Evolutionary conservation across 2,888 invertebrate species (phyloP).

Genomic region (Stomorhina lunata): DNA sequence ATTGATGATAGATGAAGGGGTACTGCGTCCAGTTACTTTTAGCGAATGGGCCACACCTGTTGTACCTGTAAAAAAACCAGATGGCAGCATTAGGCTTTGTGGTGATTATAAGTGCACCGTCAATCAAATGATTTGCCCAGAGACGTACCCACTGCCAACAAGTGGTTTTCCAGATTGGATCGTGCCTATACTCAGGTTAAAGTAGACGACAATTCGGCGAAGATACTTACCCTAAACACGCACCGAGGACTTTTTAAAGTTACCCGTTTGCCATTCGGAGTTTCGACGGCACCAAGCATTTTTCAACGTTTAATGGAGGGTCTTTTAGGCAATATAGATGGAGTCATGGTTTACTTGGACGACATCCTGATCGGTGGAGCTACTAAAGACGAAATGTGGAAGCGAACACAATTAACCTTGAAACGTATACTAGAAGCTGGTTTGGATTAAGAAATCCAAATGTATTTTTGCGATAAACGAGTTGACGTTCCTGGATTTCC

Average conservation of each 20-base stretch:
- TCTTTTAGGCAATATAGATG: constrained; percentile 22
- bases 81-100: constrained; percentile 41
- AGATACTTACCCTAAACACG: constrained; percentile 45
- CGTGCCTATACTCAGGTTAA: constrained; percentile 37
- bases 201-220: constrained; percentile 5
- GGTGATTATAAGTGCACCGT: constrained; percentile 53
- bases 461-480: constrained; percentile 27
- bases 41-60: no score
- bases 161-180: constrained; percentile 46
- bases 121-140: constrained; percentile 36
- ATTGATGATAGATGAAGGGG: no score
- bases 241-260: constrained; percentile 34
- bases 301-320: constrained; percentile 53
- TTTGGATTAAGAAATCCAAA: constrained; percentile 8
- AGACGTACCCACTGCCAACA: constrained; percentile 40
- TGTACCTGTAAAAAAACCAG: constrained; percentile 43
- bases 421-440: constrained; percentile 11
- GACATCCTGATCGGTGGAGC: constrained; percentile 46
- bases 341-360: constrained; percentile 44
- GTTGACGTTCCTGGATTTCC: constrained; percentile 23
- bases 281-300: constrained; percentile 52
- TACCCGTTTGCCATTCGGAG: constrained; percentile 43
- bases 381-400: constrained; percentile 4
- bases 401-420: neutral
- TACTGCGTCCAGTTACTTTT: no score